A percentile compares a stretch with the other conserved stretches of the same genome.
phyloP scores from a whole-genome alignment of 2,113 vertebrate genomes.

The Chionis minor region DNA sequence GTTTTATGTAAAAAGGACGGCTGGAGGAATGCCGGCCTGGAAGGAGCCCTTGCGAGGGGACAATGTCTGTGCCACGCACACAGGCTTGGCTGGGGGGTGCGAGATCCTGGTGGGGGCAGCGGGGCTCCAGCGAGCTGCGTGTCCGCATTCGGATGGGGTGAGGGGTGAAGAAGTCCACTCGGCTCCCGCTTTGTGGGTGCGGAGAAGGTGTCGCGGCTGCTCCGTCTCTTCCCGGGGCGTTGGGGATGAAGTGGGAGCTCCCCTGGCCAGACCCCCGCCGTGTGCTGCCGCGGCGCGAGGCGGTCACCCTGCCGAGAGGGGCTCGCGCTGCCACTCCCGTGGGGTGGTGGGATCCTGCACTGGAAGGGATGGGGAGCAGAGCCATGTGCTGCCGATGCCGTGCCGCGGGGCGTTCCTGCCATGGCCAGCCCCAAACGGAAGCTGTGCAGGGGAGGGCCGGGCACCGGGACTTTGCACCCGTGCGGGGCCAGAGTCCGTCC shows the following conservation, averaged over 20 bases:
- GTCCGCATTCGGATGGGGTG: accelerated
- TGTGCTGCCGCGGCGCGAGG: accelerated
- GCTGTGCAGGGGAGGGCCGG: not conserved
- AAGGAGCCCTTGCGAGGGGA: not conserved
- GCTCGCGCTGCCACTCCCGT: not conserved
- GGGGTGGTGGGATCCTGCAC: not conserved
- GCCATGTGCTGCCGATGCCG: accelerated
- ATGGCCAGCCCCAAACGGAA: accelerated
- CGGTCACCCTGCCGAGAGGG: not conserved
- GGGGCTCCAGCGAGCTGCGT: not conserved
- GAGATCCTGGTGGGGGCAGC: not conserved
- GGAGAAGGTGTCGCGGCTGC: accelerated
- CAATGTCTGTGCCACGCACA: not conserved
- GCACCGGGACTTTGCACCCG: not conserved
- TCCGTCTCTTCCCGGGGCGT: not conserved
- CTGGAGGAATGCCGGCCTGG: conserved; percentile 30
- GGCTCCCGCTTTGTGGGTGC: accelerated
- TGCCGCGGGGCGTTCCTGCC: not conserved
- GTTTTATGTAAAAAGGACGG: conserved; percentile 23
- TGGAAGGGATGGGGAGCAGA: accelerated
- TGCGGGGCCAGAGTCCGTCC: not conserved
- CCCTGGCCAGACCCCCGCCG: accelerated
- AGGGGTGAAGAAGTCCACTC: not conserved
- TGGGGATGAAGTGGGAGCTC: not conserved
- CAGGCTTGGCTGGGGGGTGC: not conserved